Conservation (phyloP, 1,140 invertebrate species). For the Stratiolaelaps scimitus region DNA sequence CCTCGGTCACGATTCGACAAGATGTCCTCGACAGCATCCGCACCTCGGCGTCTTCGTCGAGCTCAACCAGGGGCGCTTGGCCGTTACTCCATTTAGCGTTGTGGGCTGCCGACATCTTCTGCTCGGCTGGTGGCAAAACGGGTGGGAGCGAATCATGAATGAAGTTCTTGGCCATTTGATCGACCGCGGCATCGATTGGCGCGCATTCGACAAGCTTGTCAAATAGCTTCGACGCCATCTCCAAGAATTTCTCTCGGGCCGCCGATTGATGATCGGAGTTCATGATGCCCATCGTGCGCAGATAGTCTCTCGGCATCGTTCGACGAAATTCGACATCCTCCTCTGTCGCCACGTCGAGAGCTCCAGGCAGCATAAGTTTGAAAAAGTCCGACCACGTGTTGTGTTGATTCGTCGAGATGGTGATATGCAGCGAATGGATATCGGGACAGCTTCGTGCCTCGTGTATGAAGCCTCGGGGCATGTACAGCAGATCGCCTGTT, state of each 20-base stretch:
- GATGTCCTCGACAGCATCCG: conserved; percentile 43
- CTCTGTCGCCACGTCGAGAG: conserved; percentile 57
- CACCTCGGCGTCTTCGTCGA: conserved; percentile 53
- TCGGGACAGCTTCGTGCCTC: conserved; percentile 58
- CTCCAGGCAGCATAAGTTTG: conserved; percentile 60
- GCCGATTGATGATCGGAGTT: conserved; percentile 44
- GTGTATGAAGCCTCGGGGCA: conserved; percentile 81
- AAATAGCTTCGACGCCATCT: conserved; percentile 51
- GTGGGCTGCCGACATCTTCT: conserved; percentile 54
- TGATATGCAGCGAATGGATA: conserved; percentile 79
- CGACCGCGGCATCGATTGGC: conserved; percentile 65
- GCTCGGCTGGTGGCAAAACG: conserved; percentile 48
- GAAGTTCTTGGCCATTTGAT: conserved; percentile 65
- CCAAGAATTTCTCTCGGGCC: conserved; percentile 47
- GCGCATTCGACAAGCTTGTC: conserved; percentile 51
- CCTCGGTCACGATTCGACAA: conserved; percentile 54
- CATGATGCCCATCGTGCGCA: conserved; percentile 56
- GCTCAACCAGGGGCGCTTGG: conserved; percentile 51
- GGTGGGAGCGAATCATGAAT: conserved; percentile 80
- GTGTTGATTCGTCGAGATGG: conserved; percentile 77
- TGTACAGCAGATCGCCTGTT: conserved; percentile 78
- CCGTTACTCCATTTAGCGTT: conserved; percentile 49
- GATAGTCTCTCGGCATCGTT: conserved; percentile 66
- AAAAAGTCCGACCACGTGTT: conserved; percentile 78
- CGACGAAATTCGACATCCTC: conserved; percentile 57